Base-by-base conservation (phyloP, 2,113 vertebrate genomes). In the Cochlearius cochlearius region DNA sequence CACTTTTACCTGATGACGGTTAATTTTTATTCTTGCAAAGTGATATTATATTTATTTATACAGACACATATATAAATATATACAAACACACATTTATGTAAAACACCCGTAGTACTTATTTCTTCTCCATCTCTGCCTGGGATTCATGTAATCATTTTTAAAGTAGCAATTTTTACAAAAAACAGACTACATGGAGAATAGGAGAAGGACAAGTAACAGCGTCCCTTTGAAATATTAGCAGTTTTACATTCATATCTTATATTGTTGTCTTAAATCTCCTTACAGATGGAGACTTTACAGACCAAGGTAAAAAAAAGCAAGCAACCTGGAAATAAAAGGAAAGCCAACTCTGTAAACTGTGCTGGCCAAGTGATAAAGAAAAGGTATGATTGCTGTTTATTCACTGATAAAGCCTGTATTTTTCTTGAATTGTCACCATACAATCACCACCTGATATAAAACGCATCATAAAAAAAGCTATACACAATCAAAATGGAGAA, bases 301-400 rank as follows among this genome's bases (percentile, higher is more conserved):
- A 87, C 45, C 56, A 55, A 60, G 73, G 67, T 2, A 84, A 27
- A 76, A 96, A 96, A 71, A 71, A 88, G 80, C 94, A 94, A 77
- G 45, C 29, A 58, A 77, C 29, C 7, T 63, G 30, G 60, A 72
- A 49, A 56, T 25, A 73, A 93, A 89, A 26, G 39, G 58, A 71
- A 91, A 86, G 74, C 47, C 52, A 74, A 15, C 39, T 55, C 39
- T 2, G 2, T 66, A 67, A 92, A 88, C 72, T 68, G 27, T 76
- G 38, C 25, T 12, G 20, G 53, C 41, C 64, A 50, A 5, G 3
- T 34, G 81, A 92, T n/a, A 82, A 95, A 94, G 52, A 95, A 91
- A 91, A 96, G 55, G 90, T 94, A 94, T 95, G 86, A 73, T 30
- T 88, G 66, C 68, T 47, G 19, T 63, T 94, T 88, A 67, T 68